A percentile compares a stretch with the other conserved stretches of the same genome.
phyloP scores from a whole-genome alignment of 2,888 invertebrate species.

The Troglohyphantes excavatus region DNA sequence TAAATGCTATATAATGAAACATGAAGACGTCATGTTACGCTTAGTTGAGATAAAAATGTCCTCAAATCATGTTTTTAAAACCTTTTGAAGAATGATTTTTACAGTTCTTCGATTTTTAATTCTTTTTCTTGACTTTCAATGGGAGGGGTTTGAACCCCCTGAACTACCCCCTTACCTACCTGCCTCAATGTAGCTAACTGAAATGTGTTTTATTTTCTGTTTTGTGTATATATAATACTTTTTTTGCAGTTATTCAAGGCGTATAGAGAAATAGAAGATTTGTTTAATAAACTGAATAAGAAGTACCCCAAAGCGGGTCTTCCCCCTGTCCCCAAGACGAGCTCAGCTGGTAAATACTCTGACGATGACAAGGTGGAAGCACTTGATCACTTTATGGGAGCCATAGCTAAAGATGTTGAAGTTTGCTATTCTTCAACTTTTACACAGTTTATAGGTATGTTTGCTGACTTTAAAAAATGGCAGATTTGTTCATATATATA shows the following conservation, averaged over 20 bases:
- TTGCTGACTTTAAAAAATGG: background rate
- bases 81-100: no score
- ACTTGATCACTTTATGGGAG: slow-evolving; percentile 63
- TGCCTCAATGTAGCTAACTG: no score
- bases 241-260: slow-evolving; percentile 69
- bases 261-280: slow-evolving; percentile 72
- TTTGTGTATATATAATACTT: no score
- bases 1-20: no score
- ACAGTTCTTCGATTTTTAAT: no score
- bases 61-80: no score
- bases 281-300: slow-evolving; percentile 64
- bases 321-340: slow-evolving; percentile 64
- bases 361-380: slow-evolving; percentile 47
- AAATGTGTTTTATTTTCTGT: no score
- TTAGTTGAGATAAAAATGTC: no score
- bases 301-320: slow-evolving; percentile 59
- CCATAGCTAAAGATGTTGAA: slow-evolving; percentile 54
- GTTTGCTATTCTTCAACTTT: slow-evolving; percentile 64
- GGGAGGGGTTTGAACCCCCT: no score
- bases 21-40: no score
- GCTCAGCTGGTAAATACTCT: slow-evolving; percentile 35
- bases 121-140: no score
- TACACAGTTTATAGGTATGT: slow-evolving; percentile 72
- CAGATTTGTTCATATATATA: background rate
- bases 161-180: no score